Conservation (phyloP, 2,888 invertebrate species). For the Hemithea aestivaria region DNA sequence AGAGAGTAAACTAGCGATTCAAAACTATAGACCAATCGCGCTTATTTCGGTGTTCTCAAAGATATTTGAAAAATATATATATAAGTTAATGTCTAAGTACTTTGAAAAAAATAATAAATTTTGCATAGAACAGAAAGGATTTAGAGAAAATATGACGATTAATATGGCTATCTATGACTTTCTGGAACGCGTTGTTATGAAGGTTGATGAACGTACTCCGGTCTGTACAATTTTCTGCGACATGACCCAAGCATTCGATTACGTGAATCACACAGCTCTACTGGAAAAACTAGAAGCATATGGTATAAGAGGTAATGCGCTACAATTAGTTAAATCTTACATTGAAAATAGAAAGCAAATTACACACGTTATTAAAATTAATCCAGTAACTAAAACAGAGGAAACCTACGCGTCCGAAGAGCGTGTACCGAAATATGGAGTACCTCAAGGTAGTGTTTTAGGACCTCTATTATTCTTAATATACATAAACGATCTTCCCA, state of each 20-base stretch:
- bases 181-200: neutral
- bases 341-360: conserved; percentile 2
- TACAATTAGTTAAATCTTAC: conserved; percentile 5
- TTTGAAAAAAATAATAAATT: conserved; percentile 2
- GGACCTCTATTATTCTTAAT: conserved; percentile 5
- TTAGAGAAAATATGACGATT: conserved; percentile 2
- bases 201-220: conserved; percentile 2
- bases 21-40: conserved; percentile 1
- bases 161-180: conserved; percentile 6
- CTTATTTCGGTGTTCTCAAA: conserved; percentile 1
- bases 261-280: conserved; percentile 3
- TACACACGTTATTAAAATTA: conserved; percentile 2
- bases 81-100: conserved; percentile 1
- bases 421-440: neutral
- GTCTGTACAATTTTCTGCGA: conserved; percentile 5
- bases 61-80: conserved; percentile 1
- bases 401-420: neutral
- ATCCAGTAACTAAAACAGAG: conserved; percentile 1
- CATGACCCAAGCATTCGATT: conserved; percentile 8
- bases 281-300: conserved; percentile 1
- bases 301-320: conserved; percentile 6
- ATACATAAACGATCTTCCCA: conserved; percentile 10
- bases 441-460: conserved; percentile 7
- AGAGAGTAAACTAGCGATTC: neutral
- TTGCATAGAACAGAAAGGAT: conserved; percentile 3